These are phyloP conservation scores for Dysdera silvatica DNA, from an alignment of 1,140 invertebrate genomes.

Conservation along the genomic window DNA sequence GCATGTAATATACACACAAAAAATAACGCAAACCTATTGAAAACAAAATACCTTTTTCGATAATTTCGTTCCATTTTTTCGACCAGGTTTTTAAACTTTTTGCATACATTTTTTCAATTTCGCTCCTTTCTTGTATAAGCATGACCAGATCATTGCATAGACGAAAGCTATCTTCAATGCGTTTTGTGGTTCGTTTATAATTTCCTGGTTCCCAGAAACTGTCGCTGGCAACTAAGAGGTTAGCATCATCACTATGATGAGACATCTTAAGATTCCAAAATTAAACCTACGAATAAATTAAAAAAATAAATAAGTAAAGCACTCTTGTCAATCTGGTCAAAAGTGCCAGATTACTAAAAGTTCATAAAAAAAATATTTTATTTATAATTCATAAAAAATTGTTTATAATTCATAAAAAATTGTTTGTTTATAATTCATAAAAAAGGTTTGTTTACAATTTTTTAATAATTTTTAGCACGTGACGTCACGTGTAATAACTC, in stretches of 20 bases:
- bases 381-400: not conserved
- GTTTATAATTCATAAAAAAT: too few species aligned
- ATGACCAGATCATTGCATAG: slow-evolving; percentile 83
- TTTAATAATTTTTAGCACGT: too few species aligned
- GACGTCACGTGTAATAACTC: too few species aligned
- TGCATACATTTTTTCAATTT: slow-evolving; percentile 93
- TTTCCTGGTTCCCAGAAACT: slow-evolving; percentile 98
- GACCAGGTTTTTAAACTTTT: slow-evolving; percentile 88
- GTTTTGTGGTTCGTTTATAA: slow-evolving; percentile 89
- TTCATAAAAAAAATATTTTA: not conserved
- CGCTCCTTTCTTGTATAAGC: slow-evolving; percentile 81
- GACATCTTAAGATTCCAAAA: slow-evolving; percentile 56
- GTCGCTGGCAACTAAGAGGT: slow-evolving; percentile 78
- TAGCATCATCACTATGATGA: slow-evolving; percentile 90
- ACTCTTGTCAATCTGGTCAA: too few species aligned
- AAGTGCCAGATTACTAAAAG: not conserved
- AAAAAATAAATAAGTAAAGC: too few species aligned
- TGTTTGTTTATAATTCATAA: too few species aligned
- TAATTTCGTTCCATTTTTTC: slow-evolving; percentile 95
- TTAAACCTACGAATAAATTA: not conserved
- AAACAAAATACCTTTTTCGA: slow-evolving; percentile 77
- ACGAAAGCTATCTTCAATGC: slow-evolving; percentile 90
- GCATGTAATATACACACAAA: too few species aligned
- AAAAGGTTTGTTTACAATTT: too few species aligned
- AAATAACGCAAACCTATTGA: too few species aligned